These are phyloP conservation scores for Aurelia aurita complex sp. Pacific DNA, from an alignment of 30 jellyfish, hydroid and myxozoan species.

Conservation along the genomic window DNA sequence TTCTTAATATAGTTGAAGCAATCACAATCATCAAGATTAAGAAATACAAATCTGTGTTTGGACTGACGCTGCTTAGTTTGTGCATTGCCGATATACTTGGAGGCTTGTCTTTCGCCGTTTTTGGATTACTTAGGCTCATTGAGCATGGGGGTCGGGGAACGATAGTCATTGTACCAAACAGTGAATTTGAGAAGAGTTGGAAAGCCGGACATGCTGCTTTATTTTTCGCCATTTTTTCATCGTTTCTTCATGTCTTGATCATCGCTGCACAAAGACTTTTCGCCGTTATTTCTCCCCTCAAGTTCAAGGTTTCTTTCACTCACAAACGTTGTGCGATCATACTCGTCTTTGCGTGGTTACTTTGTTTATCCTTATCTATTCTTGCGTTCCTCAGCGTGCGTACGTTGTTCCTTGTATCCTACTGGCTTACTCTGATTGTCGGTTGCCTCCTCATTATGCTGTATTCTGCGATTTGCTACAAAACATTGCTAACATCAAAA, in stretches of 20 bases:
- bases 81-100: conserved; percentile 35
- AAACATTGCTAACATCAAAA: neutral
- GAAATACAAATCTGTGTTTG: conserved; percentile 12
- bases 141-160: conserved; percentile 19
- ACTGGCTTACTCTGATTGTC: neutral
- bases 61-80: conserved; percentile 30
- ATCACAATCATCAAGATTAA: neutral
- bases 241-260: conserved; percentile 18
- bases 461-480: conserved; percentile 24
- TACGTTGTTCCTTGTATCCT: neutral
- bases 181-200: conserved; percentile 12
- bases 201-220: conserved; percentile 30
- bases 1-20: conserved; percentile 19
- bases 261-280: conserved; percentile 31
- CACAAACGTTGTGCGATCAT: neutral
- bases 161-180: neutral
- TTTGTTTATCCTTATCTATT: neutral
- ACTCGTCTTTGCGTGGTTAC: conserved; percentile 10
- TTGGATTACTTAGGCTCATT: conserved; percentile 5
- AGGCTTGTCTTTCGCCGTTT: conserved; percentile 8
- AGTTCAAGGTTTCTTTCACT: conserved; percentile 24
- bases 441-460: neutral
- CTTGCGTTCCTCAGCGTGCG: neutral
- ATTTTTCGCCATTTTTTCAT: conserved; percentile 23
- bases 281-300: conserved; percentile 23